These are phyloP conservation scores for Scytalopus superciliaris DNA, from an alignment of 2,113 vertebrate species.

Conservation along the genomic window DNA sequence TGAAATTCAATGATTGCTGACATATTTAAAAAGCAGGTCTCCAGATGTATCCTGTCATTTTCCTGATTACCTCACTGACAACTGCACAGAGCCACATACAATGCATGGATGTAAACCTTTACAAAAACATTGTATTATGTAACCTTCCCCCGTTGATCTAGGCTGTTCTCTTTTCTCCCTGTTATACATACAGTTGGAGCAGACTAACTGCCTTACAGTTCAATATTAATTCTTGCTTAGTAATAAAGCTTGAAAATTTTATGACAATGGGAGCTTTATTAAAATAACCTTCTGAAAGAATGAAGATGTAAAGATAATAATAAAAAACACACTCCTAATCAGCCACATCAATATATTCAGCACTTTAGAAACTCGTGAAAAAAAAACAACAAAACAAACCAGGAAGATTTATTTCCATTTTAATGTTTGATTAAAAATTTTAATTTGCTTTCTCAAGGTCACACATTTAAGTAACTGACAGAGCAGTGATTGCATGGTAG, in stretches of 20 bases:
- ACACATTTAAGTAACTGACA: neutral
- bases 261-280: neutral
- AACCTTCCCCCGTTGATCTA: neutral
- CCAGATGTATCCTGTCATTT: neutral
- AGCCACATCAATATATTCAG: neutral
- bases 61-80: neutral
- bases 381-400: neutral
- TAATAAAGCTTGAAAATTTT: neutral
- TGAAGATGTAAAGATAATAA: neutral
- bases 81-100: neutral
- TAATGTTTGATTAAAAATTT: neutral
- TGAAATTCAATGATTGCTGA: neutral
- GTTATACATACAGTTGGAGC: neutral
- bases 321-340: neutral
- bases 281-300: neutral
- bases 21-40: neutral
- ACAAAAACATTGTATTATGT: neutral
- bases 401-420: neutral
- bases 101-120: neutral
- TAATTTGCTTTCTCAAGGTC: conserved; percentile 18
- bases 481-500: neutral
- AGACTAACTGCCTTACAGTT: neutral
- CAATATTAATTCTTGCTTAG: neutral
- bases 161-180: neutral
- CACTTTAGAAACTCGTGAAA: neutral